Evolutionary conservation across 2,113 vertebrate species (phyloP).

Genomic region (Corythaixoides concolor): DNA sequence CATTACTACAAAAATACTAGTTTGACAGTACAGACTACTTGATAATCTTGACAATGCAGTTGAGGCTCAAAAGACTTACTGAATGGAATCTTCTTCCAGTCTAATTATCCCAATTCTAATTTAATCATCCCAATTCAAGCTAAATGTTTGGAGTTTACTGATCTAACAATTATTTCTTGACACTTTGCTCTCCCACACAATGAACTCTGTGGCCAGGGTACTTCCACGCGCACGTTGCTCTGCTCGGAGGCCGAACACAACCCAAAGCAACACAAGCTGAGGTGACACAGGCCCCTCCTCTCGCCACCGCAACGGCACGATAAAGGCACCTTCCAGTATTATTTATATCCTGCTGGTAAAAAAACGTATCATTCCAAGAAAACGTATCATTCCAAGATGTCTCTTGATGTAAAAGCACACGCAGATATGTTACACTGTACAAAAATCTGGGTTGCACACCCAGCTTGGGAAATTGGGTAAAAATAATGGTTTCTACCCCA

Average conservation of each 20-base stretch:
- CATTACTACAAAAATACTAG: not conserved
- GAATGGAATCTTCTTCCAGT: not conserved
- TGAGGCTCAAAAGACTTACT: not conserved
- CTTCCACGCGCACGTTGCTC: fast-evolving
- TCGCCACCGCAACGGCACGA: fast-evolving
- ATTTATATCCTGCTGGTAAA: not conserved
- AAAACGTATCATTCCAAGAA: not conserved
- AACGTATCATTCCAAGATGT: no score
- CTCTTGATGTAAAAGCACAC: not conserved
- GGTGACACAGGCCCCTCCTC: not conserved
- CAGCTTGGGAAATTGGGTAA: not conserved
- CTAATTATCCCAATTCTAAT: not conserved
- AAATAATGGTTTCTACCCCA: not conserved
- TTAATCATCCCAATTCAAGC: not conserved
- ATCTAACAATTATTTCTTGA: not conserved
- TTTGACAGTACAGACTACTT: not conserved
- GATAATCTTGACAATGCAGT: not conserved
- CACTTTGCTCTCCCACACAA: not conserved
- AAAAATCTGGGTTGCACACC: not conserved
- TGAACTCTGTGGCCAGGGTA: not conserved
- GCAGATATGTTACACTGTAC: fast-evolving
- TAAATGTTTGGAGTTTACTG: not conserved
- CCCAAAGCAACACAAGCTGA: not conserved
- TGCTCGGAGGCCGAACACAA: not conserved
- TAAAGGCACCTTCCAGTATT: not conserved